Evolutionary conservation across 2,113 vertebrate genomes (phyloP), one percentile per base, ranked within the genome.

Genomic region (Pseudolaguvia tuberculata): DNA sequence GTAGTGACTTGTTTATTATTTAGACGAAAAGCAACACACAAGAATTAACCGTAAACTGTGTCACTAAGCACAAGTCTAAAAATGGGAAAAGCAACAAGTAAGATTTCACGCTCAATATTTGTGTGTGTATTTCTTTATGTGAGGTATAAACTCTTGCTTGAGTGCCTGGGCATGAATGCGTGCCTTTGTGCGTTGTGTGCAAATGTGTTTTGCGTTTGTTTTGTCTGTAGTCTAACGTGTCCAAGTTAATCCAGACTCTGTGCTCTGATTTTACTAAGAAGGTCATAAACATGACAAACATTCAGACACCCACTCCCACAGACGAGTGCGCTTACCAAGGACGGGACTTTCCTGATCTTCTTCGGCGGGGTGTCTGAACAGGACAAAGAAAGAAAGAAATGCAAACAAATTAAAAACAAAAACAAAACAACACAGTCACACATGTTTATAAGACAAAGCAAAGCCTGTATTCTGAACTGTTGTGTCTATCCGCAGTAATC

Each of bases 321-420:
- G 47, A 75, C 58, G 53, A 73, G 9, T 68, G 27, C 21, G 17
- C 75, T 77, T 77, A 99, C 96, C 70, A 95, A 97, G 72, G 97
- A 95, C 3, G 97, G 97, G 74, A 99, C 92, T 88, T 99, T 99
- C 82, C 96, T 91, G 85, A 97, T 95, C 90, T 98, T 99, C 87
- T 98, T 99, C 71, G 96, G 93, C 78, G 95, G 95, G 0, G 92
- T 66, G 73, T 97, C 96, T 98, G 85, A 8, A 62, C 18, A 31
- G 17, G 13, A 23, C 21, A 57, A 13, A 81, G 6, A 15, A 29
- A 9, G 18, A 77, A 7, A 10, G 5, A 29, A 56, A 72, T 31
- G 63, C 47, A 65, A 66, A 35, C 3, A 3, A 35, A 4, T 35
- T 35, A 35, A 35, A 35, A 35, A 35, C 31, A 35, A n/a, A n/a